phyloP scores from a whole-genome alignment of 2,888 invertebrate species.

The Megalurothrips usitatus region DNA sequence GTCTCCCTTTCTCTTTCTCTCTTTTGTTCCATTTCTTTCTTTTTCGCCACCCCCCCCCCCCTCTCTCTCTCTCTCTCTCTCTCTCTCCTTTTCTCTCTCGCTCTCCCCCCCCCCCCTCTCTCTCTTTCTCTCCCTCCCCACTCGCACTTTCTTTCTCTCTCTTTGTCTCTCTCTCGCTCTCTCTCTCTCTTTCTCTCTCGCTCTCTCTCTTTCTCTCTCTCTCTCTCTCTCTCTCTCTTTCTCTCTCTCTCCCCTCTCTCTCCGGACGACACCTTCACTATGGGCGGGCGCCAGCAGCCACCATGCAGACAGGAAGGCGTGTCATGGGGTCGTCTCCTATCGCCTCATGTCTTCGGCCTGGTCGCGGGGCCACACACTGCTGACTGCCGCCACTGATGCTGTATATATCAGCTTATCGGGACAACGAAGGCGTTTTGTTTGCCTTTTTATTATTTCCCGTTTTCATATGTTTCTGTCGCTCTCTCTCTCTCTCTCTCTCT shows the following conservation, averaged over 20 bases:
- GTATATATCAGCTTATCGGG: no score
- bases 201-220: not conserved
- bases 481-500: not conserved
- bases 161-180: not conserved
- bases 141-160: not conserved
- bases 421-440: no score
- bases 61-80: slow-evolving; percentile 11
- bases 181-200: slow-evolving; percentile 4
- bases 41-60: not conserved
- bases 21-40: not conserved
- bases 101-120: not conserved
- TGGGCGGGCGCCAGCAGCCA: no score
- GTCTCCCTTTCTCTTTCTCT: not conserved
- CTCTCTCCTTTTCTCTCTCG: not conserved
- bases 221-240: slow-evolving; percentile 18
- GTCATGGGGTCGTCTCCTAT: no score
- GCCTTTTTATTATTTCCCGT: no score
- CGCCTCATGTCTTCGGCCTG: no score
- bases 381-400: no score
- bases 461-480: no score
- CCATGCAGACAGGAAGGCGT: no score
- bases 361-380: no score
- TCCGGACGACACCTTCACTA: no score
- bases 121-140: not conserved
- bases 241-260: slow-evolving; percentile 11